A percentile compares a stretch with the other conserved stretches of the same genome.
Evolutionary conservation across 2,888 invertebrate species (phyloP).

Genomic region (Dryadula phaetusa): DNA sequence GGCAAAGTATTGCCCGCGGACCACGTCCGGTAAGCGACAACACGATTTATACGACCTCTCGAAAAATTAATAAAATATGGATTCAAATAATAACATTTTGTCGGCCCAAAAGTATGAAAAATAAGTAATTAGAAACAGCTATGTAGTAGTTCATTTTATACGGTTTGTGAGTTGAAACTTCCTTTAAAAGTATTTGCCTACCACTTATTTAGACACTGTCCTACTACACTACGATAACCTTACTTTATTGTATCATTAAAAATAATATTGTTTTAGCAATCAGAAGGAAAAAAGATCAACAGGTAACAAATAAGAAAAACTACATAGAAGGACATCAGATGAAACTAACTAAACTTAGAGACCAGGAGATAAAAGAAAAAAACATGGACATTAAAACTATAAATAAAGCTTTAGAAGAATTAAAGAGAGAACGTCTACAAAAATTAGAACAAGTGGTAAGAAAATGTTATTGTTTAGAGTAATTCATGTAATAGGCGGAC

Average conservation of each 20-base stretch:
- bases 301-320: conserved; percentile 65
- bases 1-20: too few species aligned
- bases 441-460: conserved; percentile 65
- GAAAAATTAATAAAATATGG: too few species aligned
- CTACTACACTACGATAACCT: neutral
- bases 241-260: neutral
- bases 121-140: too few species aligned
- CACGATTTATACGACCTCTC: too few species aligned
- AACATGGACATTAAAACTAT: conserved; percentile 65
- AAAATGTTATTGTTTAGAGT: neutral
- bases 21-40: too few species aligned
- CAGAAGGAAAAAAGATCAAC: conserved; percentile 70
- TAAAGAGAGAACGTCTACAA: conserved; percentile 58
- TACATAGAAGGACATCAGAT: conserved; percentile 68
- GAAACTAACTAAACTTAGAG: conserved; percentile 57
- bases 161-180: too few species aligned
- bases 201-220: too few species aligned
- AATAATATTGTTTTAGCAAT: conserved; percentile 60
- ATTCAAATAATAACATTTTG: too few species aligned
- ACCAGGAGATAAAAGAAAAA: conserved; percentile 62
- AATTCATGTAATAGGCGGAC: too few species aligned
- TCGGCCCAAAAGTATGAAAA: too few species aligned
- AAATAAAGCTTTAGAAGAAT: conserved; percentile 59
- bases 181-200: too few species aligned
- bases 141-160: too few species aligned